Evolutionary conservation across 2,888 invertebrate species (phyloP), one percentile per base, ranked within the genome.

Genomic region (Cyaniris semiargus): DNA sequence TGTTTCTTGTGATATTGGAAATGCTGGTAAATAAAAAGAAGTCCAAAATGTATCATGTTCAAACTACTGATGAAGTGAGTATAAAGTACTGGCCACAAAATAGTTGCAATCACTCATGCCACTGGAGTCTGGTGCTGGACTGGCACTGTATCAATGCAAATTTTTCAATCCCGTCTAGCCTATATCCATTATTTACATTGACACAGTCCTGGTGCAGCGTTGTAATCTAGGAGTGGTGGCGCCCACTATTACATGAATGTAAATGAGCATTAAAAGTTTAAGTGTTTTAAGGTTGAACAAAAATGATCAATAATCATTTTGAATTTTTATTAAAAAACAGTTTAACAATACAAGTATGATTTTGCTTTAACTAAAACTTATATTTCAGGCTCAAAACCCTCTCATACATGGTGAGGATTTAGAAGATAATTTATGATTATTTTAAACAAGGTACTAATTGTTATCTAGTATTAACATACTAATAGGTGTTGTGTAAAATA

Each of bases 1-100:
- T 97, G 75, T 99, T 99, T 94, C 95, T 99, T 79, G 96, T 98
- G 85, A 98, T 98, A 85, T 93, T 99, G 89, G 98, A 98, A 89
- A 99, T 98, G 5, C 92, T 98, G 83, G 94, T 98, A 76, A 97
- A 97, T 83, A 97, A 97, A 86, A 95, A 96, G 81, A 95, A 96
- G 75, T 95, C 96, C 84, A 95, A 95, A 56, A 95, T 95, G 78
- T 98, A 98, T 89, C 96, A 97, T 88, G 97, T 98, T 97, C 97
- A 86, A 97, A 96, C 79, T 96, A 71, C 97, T 88, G 98, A 98
- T 95, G 98, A 98, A 95, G 98, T 98, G 95, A 80, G 82, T 60
- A 78, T n/a, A 71, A 44, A 8, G 8, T 38, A 38, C 38, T 38
- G 38, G 38, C 38, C 38, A 2, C 1, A 8, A 34, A 34, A 34